Evolutionary conservation across 2,888 invertebrate species (phyloP), one percentile per base, ranked within the genome.

Genomic region (Idaea dimidiata): DNA sequence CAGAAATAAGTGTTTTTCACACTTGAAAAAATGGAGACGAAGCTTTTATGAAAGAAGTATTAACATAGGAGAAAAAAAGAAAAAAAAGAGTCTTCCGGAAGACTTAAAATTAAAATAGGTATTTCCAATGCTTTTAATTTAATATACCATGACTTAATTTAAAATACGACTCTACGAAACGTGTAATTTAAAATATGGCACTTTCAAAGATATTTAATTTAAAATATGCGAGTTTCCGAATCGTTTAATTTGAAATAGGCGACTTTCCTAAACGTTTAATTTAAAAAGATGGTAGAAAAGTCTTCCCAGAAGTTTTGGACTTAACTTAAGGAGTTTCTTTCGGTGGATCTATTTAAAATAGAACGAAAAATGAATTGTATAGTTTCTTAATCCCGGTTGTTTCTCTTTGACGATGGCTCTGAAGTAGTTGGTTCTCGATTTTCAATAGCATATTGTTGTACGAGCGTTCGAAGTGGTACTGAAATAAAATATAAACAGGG

Each of bases 331-430:
- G 43, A 43, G 43, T 43, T 10, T 6, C 10, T 14, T 43, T 8
- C 14, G 8, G 14, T 3, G 10, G 3, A 14, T 8, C 43, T 14
- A 76, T 65, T 96, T 97, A 97, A 91, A 97, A 97, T 87, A 97
- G 94, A 74, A 97, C 97, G 87, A 97, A 97, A 92, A 97, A 97
- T 67, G 96, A 96, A 91, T 97, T 97, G 93, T 97, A 97, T 84
- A 97, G 93, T 88, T 97, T 97, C 91, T 97, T 97, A 81, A 97
- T 96, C 67, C 97, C 97, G 59, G 96, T 96, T 31, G 96, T 96
- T 88, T 97, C 96, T 82, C 96, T 93, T 88, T 97, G 96, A 80
- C 96, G 95, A 84, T 96, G 96, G 83, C 96, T 96, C 86, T 96
- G 96, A 66, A 96, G 94, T 79, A 96, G 94, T 83, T 95, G 95